Evolutionary conservation across 1,140 invertebrate species (phyloP).

Genomic region (Tetramorium parvispinum): DNA sequence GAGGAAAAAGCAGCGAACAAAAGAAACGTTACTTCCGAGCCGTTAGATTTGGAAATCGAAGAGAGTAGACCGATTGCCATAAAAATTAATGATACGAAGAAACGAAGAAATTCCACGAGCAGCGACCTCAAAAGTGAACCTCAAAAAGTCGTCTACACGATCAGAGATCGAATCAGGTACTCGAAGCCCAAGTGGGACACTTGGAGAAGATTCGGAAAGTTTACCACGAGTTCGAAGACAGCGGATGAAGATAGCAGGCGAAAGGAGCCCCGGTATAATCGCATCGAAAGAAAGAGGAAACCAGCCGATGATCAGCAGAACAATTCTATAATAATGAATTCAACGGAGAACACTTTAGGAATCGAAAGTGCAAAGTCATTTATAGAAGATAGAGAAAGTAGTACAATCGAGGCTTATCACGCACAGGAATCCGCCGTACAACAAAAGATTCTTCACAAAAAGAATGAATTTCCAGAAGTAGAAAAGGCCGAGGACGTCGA

Average conservation of each 20-base stretch:
- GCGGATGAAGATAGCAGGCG: slow-evolving; percentile 65
- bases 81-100: background rate
- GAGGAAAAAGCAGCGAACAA: background rate
- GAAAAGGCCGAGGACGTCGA: background rate
- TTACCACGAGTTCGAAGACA: slow-evolving; percentile 40
- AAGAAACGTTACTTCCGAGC: background rate
- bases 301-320: background rate
- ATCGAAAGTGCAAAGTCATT: slow-evolving; percentile 21
- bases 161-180: slow-evolving; percentile 71
- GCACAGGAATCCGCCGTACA: slow-evolving; percentile 7
- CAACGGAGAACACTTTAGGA: background rate
- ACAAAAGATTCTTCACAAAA: background rate
- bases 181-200: slow-evolving; percentile 63
- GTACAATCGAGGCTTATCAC: slow-evolving; percentile 11
- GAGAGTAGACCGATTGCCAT: background rate
- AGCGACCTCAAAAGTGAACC: background rate
- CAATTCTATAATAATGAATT: background rate
- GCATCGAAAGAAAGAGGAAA: slow-evolving; percentile 36
- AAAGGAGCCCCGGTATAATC: slow-evolving; percentile 77
- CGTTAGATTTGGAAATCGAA: background rate
- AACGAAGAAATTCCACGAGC: background rate
- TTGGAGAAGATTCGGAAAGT: slow-evolving; percentile 72
- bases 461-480: background rate
- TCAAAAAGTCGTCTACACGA: slow-evolving; percentile 70
- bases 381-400: background rate